These are phyloP conservation scores for Stenolophus ochropezus DNA, from an alignment of 2,888 invertebrate species.

Conservation along the genomic window DNA sequence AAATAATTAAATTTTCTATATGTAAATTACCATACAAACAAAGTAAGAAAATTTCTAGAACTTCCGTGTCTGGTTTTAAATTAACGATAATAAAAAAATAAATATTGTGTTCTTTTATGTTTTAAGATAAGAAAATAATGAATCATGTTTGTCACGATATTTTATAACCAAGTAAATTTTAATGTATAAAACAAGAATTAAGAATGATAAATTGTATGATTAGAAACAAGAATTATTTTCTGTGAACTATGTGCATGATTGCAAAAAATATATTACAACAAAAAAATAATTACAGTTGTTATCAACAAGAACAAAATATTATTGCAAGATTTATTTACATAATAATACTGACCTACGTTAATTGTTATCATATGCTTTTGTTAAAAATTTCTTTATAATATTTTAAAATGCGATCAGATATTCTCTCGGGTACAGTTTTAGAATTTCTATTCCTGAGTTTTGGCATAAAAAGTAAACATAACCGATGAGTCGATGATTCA, in stretches of 20 bases:
- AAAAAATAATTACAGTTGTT: no score
- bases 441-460: not conserved
- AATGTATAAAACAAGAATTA: no score
- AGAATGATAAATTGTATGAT: no score
- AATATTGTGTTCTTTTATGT: not conserved
- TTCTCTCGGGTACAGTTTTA: not conserved
- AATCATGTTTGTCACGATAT: not conserved
- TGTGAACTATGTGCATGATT: no score
- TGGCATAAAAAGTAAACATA: not conserved
- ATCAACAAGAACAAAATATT: no score
- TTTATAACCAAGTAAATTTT: not conserved
- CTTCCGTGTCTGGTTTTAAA: not conserved
- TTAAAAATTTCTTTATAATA: not conserved
- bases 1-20: not conserved
- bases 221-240: no score
- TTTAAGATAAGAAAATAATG: not conserved
- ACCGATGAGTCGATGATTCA: not conserved
- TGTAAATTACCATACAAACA: not conserved
- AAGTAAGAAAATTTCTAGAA: not conserved
- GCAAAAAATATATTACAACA: no score
- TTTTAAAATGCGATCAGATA: not conserved
- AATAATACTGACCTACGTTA: conserved; percentile 15
- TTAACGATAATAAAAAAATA: not conserved
- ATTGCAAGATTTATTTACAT: not conserved
- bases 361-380: not conserved